Base-by-base conservation (phyloP, 2,797 vertebrate species). In the Synanceia verrucosa region DNA sequence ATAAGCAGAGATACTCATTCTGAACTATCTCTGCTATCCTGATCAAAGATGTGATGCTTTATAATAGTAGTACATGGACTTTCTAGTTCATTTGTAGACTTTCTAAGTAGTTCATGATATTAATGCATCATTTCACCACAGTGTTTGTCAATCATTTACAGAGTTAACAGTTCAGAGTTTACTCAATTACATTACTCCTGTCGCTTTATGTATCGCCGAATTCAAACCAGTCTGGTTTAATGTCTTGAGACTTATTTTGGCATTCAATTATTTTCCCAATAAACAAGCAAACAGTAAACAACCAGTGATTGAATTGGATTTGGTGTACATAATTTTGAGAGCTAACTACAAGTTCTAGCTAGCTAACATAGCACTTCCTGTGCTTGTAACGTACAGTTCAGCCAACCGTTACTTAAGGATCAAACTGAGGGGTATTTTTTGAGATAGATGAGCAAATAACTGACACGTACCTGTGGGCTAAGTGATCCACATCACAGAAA, bases 381-480 rank as follows among this genome's bases (percentile, higher is more conserved):
- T 57, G 23, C 26, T 19, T 28, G 4, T 4, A 56, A 7, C 28
- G 28, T 8, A 57, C 31, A 37, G 23, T 33, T 34, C n/a, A 41
- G 53, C 61, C 29, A 31, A 13, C 14, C 7, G 28, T 12, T 8
- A 5, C 5, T 10, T 6, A 3, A 3, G 12, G 36, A 41, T 19
- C 6, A 29, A 26, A 3, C 23, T 3, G 9, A 28, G 3, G n/a
- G n/a, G 14, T 1, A 39, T 1, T 4, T 29, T 13, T 19, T 31
- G 2, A 44, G 44, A 31, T 28, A 21, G 12, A 44, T 12, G n/a
- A 4, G 13, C 19, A 33, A 33, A 33, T 4, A 23, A 37, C 3
- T 31, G 6, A 29, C 13, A 69, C 82, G 6, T 74, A 86, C 87
- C 80, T 58, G 41, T 12, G 21, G 9, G 21, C 37, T 19, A 52